Base-by-base conservation (phyloP, 2,888 invertebrate species). In the Caenorhabditis virilis region DNA sequence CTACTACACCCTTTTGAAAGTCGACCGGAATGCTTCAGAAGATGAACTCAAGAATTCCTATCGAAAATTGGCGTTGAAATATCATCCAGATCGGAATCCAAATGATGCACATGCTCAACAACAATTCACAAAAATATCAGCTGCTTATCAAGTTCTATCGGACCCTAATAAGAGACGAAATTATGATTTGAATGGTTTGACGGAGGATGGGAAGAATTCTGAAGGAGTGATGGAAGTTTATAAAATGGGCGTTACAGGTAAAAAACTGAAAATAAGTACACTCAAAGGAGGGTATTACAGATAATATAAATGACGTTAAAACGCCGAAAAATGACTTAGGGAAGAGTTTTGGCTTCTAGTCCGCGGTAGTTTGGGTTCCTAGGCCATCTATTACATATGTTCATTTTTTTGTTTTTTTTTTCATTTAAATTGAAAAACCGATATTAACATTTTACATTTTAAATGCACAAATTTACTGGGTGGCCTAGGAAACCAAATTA, bases 101-200 rank as follows among this genome's bases (percentile, higher is more conserved):
- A 77, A 78, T 20, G 74, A 82, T 36, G 60, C 74, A 35, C 65
- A 81, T 53, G 82, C 82, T 3, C 79, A 82, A 48, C 83, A 83
- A 50, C 66, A 66, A 36, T 83, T 83, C 68, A 82, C 83, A 61
- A 77, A 80, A 54, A 76, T 83, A 7, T 78, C 78, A 6, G 82
- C 84, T 15, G 83, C 83, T 3, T 84, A 83, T 55, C 74, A 82
- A 1, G 82, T 83, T 0, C 69, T 83, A 11, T 79, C 80, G 7
- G 83, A 83, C 56, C 83, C 83, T 6, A 82, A 82, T 50, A 82
- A 83, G 30, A 61, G 83, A 42, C 64, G 83, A 3, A 82, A 83
- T 62, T 83, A 83, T 53, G 83, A 83, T 60, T 63, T 84, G 41
- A 69, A 72, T 52, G 83, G 83, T 0, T 80, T 81, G 4, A 77